A percentile compares a stretch with the other conserved stretches of the same genome.
Conservation (phyloP, 2,797 vertebrate genomes). For the Carapus acus region DNA sequence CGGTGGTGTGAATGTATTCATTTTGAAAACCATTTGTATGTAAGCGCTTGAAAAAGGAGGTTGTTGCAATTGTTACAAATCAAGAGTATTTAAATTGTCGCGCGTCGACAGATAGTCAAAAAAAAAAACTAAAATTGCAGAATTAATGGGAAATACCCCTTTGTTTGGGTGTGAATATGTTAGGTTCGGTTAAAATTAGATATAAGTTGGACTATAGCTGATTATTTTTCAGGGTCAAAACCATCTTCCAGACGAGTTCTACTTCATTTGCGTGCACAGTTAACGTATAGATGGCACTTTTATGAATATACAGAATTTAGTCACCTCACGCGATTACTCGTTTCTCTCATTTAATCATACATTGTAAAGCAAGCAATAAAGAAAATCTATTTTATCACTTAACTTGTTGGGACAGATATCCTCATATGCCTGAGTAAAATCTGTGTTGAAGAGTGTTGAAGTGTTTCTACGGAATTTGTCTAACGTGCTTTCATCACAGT, state of each 20-base stretch:
- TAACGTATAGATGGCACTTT: no score
- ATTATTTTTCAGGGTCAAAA: background rate
- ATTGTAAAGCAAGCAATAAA: background rate
- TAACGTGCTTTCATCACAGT: slow-evolving; percentile 21
- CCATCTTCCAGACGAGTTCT: slow-evolving; percentile 2
- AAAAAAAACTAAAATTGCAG: background rate
- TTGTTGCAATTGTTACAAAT: no score
- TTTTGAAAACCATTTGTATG: background rate
- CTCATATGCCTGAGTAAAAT: slow-evolving; percentile 6
- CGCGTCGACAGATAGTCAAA: background rate
- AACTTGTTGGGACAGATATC: slow-evolving; percentile 2
- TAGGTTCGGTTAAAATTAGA: slow-evolving; percentile 3
- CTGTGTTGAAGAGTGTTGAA: slow-evolving; percentile 12
- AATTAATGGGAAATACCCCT: background rate
- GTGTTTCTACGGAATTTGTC: slow-evolving; percentile 3
- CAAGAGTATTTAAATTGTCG: slow-evolving; percentile 18
- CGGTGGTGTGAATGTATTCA: background rate
- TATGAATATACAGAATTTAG: no score
- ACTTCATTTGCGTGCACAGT: no score
- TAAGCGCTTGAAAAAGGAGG: no score
- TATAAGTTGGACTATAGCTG: background rate
- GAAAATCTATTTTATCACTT: background rate
- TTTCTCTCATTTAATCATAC: background rate
- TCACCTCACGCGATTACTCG: no score
- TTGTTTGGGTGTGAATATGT: background rate